A percentile compares a stretch with the other conserved stretches of the same genome.
Conservation (phyloP, 1,140 invertebrate genomes). For the Paramacrobiotus metropolitanus region DNA sequence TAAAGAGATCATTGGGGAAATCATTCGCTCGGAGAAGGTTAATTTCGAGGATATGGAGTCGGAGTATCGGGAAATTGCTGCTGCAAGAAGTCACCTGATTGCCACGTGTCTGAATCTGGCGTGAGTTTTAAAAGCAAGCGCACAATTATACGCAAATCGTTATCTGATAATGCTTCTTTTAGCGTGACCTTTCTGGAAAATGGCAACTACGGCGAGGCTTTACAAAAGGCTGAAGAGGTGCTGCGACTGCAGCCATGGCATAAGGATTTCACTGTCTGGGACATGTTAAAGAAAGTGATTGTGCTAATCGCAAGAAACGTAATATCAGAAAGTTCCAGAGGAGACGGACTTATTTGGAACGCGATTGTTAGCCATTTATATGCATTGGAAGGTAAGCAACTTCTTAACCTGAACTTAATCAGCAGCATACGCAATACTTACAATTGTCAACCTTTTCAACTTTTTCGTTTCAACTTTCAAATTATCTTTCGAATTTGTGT, state of each 20-base stretch:
- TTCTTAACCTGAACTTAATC: too few species aligned
- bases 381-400: too few species aligned
- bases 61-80: neutral
- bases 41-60: neutral
- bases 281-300: too few species aligned
- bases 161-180: neutral
- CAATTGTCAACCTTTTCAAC: too few species aligned
- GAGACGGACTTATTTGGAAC: too few species aligned
- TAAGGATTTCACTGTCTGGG: too few species aligned
- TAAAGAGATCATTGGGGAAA: neutral
- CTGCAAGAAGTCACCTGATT: neutral
- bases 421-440: too few species aligned
- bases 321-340: too few species aligned
- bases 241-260: conserved; percentile 1
- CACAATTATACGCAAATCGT: neutral
- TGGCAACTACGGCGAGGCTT: neutral
- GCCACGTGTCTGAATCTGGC: neutral
- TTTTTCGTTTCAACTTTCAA: too few species aligned
- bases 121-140: neutral
- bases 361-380: too few species aligned
- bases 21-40: neutral
- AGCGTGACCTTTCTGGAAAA: neutral
- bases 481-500: too few species aligned
- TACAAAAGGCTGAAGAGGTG: neutral
- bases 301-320: too few species aligned